Conservation (phyloP, 2,113 vertebrate species). For the Hymenochirus boettgeri region DNA sequence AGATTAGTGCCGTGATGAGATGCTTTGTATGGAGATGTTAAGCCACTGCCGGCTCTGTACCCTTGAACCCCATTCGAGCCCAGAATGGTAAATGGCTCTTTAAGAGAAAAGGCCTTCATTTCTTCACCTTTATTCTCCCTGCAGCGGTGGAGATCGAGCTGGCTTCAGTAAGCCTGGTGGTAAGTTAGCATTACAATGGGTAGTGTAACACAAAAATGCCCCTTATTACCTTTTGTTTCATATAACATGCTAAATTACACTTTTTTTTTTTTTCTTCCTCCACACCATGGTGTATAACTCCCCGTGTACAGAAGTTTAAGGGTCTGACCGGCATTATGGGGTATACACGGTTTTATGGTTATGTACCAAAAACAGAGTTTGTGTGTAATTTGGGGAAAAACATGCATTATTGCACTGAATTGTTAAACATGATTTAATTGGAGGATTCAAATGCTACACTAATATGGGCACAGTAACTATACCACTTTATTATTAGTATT, state of each 20-base stretch:
- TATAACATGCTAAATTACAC: conserved; percentile 1
- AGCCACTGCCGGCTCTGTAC: conserved; percentile 88
- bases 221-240: conserved; percentile 51
- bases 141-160: conserved; percentile 99
- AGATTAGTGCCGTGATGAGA: conserved; percentile 72
- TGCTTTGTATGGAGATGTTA: conserved; percentile 77
- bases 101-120: conserved; percentile 97
- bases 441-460: not conserved
- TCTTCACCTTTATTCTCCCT: conserved; percentile 99
- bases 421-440: conserved; percentile 15
- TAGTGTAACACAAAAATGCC: conserved; percentile 78
- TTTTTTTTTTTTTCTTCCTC: conserved; percentile 12
- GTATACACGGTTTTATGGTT: conserved; percentile 64
- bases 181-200: conserved; percentile 99
- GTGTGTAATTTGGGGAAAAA: conserved; percentile 65
- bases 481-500: not conserved
- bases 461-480: conserved; percentile 19
- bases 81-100: conserved; percentile 94
- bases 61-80: conserved; percentile 86
- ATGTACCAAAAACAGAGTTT: conserved; percentile 50
- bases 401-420: conserved; percentile 25
- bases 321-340: conserved; percentile 76
- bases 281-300: conserved; percentile 28
- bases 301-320: conserved; percentile 58
- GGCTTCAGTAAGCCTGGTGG: conserved; percentile 99